Evolutionary conservation across 2,113 vertebrate genomes (phyloP), one percentile per base, ranked within the genome.

Genomic region (Hemiprocne comata): DNA sequence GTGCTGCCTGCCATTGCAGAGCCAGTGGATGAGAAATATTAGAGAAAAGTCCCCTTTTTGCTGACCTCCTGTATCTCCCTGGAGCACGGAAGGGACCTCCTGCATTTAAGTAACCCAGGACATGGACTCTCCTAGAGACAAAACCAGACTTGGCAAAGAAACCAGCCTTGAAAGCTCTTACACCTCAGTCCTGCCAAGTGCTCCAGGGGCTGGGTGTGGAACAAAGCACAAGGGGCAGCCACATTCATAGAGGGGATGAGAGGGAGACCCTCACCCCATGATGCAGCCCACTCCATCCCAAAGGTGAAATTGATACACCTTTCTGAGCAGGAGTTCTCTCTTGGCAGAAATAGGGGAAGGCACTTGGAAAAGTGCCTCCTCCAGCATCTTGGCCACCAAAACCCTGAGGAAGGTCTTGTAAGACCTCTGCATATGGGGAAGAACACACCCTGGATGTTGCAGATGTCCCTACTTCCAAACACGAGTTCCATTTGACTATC

Each of bases 241-340:
- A 3, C 0, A 0, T 21, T 26, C 23, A 0, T 28, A 34, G n/a
- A 57, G 8, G n/a, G 7, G 28, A 23, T 7, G 61, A 58, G 53
- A 25, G n/a, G 11, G 38, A 58, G 94, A 62, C 16, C 21, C 18
- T 50, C 3, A 0, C 10, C 28, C 48, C 38, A 1, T 0, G 26
- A 14, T 2, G 46, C 54, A 74, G 23, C 48, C 44, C 7, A 1
- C 25, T 42, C 40, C 24, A 51, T 29, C 46, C 70, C 7, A 0
- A 69, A 60, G 29, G 40, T 18, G 38, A 53, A 62, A 86, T 14
- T 19, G 55, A 81, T 17, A 14, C 4, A 1, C 13, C 24, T 31
- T 29, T 7, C 8, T 4, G 65, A 66, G 14, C 29, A 4, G 0
- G 0, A 13, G 2, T 0, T 0, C 5, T 12, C 13, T 28, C 10